Percentiles rank a stretch among this genome's conserved stretches.
Evolutionary conservation across 2,888 invertebrate species (phyloP).

Genomic region (Candidula unifasciata): DNA sequence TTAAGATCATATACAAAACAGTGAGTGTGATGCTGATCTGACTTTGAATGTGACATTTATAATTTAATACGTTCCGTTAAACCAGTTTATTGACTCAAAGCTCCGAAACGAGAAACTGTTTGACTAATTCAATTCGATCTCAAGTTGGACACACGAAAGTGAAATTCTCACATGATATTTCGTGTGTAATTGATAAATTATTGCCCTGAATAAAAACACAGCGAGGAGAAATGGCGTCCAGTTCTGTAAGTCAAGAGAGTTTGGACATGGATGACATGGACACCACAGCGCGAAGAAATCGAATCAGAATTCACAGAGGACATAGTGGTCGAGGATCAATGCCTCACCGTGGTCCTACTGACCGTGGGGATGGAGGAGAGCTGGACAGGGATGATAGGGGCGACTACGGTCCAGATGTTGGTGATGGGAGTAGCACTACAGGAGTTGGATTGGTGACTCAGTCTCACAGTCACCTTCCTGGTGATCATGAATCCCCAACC

Average conservation of each 20-base stretch:
- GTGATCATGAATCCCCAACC: constrained; percentile 78
- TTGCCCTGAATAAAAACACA: background rate
- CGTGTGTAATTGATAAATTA: too few relatives aligned
- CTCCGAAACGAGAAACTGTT: too few relatives aligned
- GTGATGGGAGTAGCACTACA: constrained; percentile 30
- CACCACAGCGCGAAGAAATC: constrained; percentile 80
- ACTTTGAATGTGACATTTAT: too few relatives aligned
- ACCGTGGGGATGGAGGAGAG: constrained; percentile 59
- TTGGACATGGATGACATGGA: constrained; percentile 81
- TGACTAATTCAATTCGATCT: too few relatives aligned
- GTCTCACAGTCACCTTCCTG: constrained; percentile 39
- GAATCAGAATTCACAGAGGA: constrained; percentile 80
- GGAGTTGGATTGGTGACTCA: constrained; percentile 13
- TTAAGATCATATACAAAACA: too few relatives aligned
- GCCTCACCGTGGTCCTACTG: constrained; percentile 70
- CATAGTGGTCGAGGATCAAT: constrained; percentile 49
- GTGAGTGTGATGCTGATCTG: too few relatives aligned
- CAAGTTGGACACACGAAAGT: too few relatives aligned
- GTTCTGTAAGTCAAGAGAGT: constrained; percentile 82
- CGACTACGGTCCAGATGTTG: constrained; percentile 57
- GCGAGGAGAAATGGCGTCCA: constrained; percentile 80
- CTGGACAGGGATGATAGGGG: constrained; percentile 54
- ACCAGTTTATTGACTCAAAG: too few relatives aligned
- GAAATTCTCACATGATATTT: too few relatives aligned
- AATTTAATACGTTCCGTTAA: too few relatives aligned